Conservation (phyloP, 2,113 vertebrate species). For the Ancistrus triradiatus region DNA sequence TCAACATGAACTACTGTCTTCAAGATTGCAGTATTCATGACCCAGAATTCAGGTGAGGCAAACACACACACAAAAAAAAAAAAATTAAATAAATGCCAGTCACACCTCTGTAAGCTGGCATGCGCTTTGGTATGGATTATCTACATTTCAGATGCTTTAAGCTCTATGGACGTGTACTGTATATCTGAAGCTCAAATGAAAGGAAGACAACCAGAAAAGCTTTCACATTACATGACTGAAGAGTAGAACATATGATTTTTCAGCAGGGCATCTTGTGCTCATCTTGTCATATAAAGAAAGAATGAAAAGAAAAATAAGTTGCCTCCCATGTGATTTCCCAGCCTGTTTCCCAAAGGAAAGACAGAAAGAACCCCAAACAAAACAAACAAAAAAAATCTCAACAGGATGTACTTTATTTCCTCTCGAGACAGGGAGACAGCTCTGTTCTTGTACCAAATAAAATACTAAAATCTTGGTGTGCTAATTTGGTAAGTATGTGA, state of each 20-base stretch:
- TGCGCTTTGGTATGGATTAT: too few species aligned
- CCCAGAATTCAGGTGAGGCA: too few species aligned
- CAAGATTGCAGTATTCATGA: too few species aligned
- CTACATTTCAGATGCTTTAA: too few species aligned
- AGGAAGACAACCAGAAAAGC: neutral
- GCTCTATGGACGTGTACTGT: too few species aligned
- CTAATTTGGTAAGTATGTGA: neutral
- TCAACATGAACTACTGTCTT: too few species aligned
- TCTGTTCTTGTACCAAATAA: conserved; percentile 32
- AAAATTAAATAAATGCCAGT: too few species aligned
- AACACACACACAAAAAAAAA: too few species aligned
- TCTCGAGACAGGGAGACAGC: conserved; percentile 43
- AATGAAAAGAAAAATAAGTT: conserved; percentile 38
- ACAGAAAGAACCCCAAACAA: conserved; percentile 33
- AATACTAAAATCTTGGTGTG: conserved; percentile 10
- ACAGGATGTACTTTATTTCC: conserved; percentile 37
- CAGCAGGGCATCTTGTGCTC: conserved; percentile 21
- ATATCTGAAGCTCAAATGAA: neutral
- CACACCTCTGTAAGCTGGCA: too few species aligned
- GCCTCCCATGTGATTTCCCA: conserved; percentile 57
- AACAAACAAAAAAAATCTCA: conserved; percentile 48
- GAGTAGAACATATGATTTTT: neutral
- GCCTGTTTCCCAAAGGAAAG: conserved; percentile 51
- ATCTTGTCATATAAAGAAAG: conserved; percentile 30
- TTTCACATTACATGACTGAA: neutral